Evolutionary conservation across 2,888 invertebrate species (phyloP).

Genomic region (Standfussiana lucernea): DNA sequence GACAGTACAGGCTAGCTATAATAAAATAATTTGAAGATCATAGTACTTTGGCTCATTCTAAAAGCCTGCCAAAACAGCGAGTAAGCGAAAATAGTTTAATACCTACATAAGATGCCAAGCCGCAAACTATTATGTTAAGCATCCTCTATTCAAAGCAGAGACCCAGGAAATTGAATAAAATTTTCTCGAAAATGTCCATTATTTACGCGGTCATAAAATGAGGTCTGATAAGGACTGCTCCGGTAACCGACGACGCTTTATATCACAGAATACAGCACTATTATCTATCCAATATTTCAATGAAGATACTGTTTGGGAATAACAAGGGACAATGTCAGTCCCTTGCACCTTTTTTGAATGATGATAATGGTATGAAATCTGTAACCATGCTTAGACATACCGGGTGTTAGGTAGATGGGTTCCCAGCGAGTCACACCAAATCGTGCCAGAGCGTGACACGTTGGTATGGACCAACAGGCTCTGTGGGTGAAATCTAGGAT

Average conservation of each 20-base stretch:
- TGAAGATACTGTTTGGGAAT: slow-evolving; percentile 60
- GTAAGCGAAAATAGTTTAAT: slow-evolving; percentile 41
- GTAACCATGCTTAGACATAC: background rate
- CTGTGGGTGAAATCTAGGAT: background rate
- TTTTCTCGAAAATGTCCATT: slow-evolving; percentile 67
- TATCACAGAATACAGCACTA: slow-evolving; percentile 67
- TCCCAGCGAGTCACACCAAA: too few species aligned
- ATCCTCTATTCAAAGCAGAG: slow-evolving; percentile 63
- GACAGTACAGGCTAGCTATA: background rate
- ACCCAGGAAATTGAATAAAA: slow-evolving; percentile 70
- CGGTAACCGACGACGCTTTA: slow-evolving; percentile 62
- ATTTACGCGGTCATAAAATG: slow-evolving; percentile 77
- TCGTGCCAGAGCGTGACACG: too few species aligned
- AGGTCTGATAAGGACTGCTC: slow-evolving; percentile 69
- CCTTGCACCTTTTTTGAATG: slow-evolving; percentile 46
- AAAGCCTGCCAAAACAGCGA: background rate
- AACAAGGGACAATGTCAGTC: slow-evolving; percentile 51
- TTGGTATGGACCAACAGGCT: background rate
- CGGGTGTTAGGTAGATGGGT: background rate
- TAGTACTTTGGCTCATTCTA: background rate
- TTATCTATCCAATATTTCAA: slow-evolving; percentile 74
- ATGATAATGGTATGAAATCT: slow-evolving; percentile 37
- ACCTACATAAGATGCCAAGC: slow-evolving; percentile 26
- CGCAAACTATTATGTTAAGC: slow-evolving; percentile 62
- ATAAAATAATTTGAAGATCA: background rate